Evolutionary conservation across 2,797 vertebrate genomes (phyloP).

Genomic region (Mionectes olivaceus): DNA sequence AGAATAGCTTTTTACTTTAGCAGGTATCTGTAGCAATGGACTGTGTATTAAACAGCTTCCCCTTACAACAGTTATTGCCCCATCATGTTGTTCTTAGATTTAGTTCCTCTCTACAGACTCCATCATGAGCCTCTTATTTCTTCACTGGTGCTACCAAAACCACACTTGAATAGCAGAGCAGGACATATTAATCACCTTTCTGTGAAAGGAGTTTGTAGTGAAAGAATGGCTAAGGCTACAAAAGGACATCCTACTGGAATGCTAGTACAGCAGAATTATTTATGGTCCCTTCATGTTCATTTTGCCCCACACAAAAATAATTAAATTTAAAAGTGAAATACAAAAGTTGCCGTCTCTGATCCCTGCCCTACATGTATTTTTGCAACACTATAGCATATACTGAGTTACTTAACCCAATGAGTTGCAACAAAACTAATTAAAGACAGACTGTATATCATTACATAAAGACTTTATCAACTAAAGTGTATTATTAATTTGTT

Average conservation of each 20-base stretch:
- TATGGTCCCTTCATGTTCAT: background rate
- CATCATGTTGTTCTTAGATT: background rate
- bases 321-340: background rate
- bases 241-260: background rate
- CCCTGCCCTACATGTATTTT: background rate
- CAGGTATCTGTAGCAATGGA: background rate
- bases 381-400: background rate
- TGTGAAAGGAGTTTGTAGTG: background rate
- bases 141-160: background rate
- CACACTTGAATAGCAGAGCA: background rate
- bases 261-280: background rate
- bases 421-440: background rate
- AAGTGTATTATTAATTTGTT: slow-evolving; percentile 45
- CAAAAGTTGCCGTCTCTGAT: background rate
- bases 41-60: background rate
- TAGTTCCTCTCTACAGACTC: background rate
- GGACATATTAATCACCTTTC: background rate
- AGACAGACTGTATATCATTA: background rate
- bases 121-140: background rate
- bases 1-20: background rate
- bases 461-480: background rate
- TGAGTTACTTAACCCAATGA: background rate
- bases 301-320: background rate
- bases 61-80: background rate
- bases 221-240: background rate